Percentiles rank a stretch among this genome's conserved stretches.
These are phyloP conservation scores for Microctonus aethiopoides DNA, from an alignment of 2,888 invertebrate species.

Conservation along the genomic window DNA sequence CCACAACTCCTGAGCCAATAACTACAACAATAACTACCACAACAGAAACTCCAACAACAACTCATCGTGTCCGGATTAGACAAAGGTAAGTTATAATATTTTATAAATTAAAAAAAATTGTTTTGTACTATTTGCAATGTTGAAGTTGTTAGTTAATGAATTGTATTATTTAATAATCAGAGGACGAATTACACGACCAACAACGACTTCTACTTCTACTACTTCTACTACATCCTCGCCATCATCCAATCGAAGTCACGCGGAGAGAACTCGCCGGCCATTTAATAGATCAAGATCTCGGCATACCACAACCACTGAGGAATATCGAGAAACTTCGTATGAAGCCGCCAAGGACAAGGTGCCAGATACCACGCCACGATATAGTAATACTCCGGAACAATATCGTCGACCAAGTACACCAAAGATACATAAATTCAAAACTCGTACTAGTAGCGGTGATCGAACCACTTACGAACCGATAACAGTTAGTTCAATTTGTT, in stretches of 20 bases:
- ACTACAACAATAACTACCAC: conserved; percentile 50
- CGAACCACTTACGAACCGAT: conserved; percentile 22
- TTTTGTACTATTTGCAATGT: too few species aligned
- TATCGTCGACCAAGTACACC: conserved; percentile 35
- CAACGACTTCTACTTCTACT: conserved; percentile 49
- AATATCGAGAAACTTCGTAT: conserved; percentile 56
- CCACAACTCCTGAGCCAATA: conserved; percentile 44
- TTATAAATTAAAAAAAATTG: neutral
- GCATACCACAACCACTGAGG: conserved; percentile 59
- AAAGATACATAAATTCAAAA: conserved; percentile 49
- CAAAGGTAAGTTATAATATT: conserved; percentile 47
- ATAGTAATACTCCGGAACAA: conserved; percentile 39
- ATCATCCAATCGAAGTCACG: conserved; percentile 39
- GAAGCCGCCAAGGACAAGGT: conserved; percentile 56
- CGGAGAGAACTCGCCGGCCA: conserved; percentile 57
- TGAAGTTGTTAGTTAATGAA: neutral
- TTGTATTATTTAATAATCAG: conserved; percentile 40
- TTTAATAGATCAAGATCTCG: conserved; percentile 58
- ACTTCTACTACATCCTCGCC: conserved; percentile 51
- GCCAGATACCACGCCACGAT: conserved; percentile 51
- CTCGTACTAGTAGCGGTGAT: conserved; percentile 39
- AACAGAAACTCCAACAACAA: conserved; percentile 50
- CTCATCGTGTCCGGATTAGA: conserved; percentile 53
- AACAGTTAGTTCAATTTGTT: conserved; percentile 23
- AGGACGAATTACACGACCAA: conserved; percentile 51